phyloP scores from a whole-genome alignment of 2,113 vertebrate species.

The Edolisoma coerulescens region DNA sequence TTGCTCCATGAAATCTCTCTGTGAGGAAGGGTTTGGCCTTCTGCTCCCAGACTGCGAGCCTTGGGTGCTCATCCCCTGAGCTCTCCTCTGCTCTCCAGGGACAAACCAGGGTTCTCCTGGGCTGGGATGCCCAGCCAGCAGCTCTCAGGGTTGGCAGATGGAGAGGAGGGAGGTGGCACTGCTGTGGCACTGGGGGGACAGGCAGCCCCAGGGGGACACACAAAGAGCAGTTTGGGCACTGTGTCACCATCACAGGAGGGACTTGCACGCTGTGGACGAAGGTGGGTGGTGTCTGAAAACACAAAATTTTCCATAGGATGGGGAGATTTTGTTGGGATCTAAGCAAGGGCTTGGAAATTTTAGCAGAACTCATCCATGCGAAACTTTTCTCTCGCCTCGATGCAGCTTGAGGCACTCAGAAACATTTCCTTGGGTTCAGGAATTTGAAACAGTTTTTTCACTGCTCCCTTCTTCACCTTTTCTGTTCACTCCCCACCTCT shows the following conservation, averaged over 20 bases:
- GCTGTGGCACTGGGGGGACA: background rate
- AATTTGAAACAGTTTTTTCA: background rate
- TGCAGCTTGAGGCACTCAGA: background rate
- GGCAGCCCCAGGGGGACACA: background rate
- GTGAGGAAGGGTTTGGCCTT: background rate
- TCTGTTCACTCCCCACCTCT: background rate
- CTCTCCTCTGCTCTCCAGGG: background rate
- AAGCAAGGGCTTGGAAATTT: background rate
- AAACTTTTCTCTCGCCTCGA: background rate
- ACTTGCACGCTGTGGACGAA: rapidly evolving
- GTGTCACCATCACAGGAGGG: background rate
- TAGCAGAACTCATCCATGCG: background rate
- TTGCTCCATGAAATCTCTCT: background rate
- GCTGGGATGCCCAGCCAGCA: background rate
- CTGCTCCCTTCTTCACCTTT: background rate
- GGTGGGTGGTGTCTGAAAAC: background rate
- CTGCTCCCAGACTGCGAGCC: background rate
- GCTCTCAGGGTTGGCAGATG: background rate
- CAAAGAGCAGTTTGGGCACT: background rate
- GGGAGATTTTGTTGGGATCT: background rate
- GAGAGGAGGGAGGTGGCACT: background rate
- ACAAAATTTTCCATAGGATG: background rate
- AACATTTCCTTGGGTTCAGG: background rate
- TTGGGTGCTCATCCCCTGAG: background rate
- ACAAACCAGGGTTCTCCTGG: background rate